These are phyloP conservation scores for Pegoplata infirma DNA, from an alignment of 2,888 invertebrate genomes.

Conservation along the genomic window DNA sequence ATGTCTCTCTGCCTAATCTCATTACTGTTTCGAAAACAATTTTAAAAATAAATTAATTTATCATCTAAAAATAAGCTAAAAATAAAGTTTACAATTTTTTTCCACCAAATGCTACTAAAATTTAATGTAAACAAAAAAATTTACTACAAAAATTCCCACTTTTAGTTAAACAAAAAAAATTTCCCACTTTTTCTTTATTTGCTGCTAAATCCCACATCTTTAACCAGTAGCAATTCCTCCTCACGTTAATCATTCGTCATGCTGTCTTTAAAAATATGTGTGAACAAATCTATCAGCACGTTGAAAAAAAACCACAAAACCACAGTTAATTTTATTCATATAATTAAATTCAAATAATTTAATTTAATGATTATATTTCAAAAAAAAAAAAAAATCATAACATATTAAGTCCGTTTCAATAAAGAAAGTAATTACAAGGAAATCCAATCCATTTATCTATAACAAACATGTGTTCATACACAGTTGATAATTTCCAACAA, in stretches of 20 bases:
- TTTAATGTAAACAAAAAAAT: too few relatives aligned
- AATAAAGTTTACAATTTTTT: too few relatives aligned
- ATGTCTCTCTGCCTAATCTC: too few relatives aligned
- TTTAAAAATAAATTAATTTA: too few relatives aligned
- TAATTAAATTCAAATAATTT: background rate
- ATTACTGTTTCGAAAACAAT: too few relatives aligned
- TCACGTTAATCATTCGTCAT: background rate
- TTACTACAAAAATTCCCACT: background rate
- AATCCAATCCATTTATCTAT: background rate
- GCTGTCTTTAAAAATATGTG: background rate
- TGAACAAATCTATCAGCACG: background rate
- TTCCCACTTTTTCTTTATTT: background rate
- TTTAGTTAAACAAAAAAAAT: background rate
- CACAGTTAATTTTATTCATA: background rate
- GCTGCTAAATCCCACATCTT: background rate
- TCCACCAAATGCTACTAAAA: too few relatives aligned
- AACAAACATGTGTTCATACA: background rate
- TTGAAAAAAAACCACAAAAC: background rate
- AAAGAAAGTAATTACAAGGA: conserved; percentile 1
- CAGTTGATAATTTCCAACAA: conserved; percentile 27
- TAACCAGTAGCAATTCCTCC: background rate
- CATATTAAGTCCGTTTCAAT: conserved; percentile 1
- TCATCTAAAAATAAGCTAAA: too few relatives aligned
- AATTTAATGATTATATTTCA: too few relatives aligned
- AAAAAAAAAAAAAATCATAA: background rate